These are phyloP conservation scores for Chaetura pelagica DNA, from an alignment of 2,113 vertebrate genomes.

Conservation along the genomic window DNA sequence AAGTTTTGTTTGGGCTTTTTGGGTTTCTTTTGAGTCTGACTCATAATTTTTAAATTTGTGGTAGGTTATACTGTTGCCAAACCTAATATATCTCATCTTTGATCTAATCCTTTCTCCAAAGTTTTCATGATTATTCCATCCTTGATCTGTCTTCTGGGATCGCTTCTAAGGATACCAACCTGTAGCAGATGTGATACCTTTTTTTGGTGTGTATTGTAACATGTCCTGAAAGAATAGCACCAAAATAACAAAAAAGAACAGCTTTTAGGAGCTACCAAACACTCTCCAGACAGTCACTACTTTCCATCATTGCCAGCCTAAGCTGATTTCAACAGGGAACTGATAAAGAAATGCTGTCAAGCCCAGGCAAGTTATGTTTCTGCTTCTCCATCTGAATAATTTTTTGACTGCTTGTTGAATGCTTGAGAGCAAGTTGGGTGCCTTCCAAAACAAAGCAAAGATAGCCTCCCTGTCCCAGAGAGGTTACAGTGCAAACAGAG, in stretches of 20 bases:
- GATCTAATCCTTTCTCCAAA: conserved; percentile 41
- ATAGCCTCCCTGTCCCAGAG: conserved; percentile 38
- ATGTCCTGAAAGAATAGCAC: conserved; percentile 15
- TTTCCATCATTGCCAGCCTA: neutral
- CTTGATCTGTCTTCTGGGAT: conserved; percentile 46
- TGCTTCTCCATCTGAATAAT: conserved; percentile 54
- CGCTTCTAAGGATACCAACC: conserved; percentile 50
- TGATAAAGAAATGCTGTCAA: conserved; percentile 52
- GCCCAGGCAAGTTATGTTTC: conserved; percentile 42
- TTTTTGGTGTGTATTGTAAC: neutral
- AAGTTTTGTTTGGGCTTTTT: neutral
- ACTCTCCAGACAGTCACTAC: neutral
- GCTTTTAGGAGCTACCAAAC: neutral
- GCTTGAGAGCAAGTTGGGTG: conserved; percentile 38
- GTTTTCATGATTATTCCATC: conserved; percentile 41
- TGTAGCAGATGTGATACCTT: conserved; percentile 39
- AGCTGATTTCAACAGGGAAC: conserved; percentile 37
- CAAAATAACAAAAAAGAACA: conserved; percentile 20
- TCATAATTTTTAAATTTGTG: conserved; percentile 51
- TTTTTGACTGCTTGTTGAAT: conserved; percentile 56
- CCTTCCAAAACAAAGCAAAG: conserved; percentile 58
- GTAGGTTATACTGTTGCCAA: conserved; percentile 43
- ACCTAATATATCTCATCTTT: conserved; percentile 40
- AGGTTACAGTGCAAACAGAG: conserved; percentile 20
- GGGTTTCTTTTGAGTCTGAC: neutral